phyloP scores from a whole-genome alignment of 2,888 invertebrate species.

The Isotomurus palustris region DNA sequence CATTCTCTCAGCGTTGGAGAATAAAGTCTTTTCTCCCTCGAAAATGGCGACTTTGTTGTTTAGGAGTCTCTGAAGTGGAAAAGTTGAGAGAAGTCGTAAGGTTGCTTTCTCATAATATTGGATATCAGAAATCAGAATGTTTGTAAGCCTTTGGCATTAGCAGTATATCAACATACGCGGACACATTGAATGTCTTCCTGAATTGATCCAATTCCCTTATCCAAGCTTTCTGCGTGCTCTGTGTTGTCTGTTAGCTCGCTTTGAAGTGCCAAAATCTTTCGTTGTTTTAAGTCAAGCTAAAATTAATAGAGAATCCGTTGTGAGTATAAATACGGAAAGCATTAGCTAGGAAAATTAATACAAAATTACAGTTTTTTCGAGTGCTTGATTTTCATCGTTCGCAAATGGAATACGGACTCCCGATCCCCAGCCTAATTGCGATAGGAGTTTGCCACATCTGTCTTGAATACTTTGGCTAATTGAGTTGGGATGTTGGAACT shows the following conservation, averaged over 20 bases:
- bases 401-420: slow-evolving; percentile 27
- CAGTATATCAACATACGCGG: too few species aligned
- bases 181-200: slow-evolving; percentile 24
- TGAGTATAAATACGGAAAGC: neutral
- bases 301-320: neutral
- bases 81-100: too few species aligned
- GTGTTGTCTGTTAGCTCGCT: slow-evolving; percentile 21
- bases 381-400: slow-evolving; percentile 19
- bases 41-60: slow-evolving; percentile 12
- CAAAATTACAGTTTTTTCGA: slow-evolving; percentile 23
- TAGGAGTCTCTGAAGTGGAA: slow-evolving; percentile 20
- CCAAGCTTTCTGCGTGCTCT: slow-evolving; percentile 17
- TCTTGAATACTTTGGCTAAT: too few species aligned
- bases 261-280: slow-evolving; percentile 17
- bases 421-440: slow-evolving; percentile 21
- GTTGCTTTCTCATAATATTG: too few species aligned
- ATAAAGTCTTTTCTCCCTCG: slow-evolving; percentile 18
- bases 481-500: too few species aligned
- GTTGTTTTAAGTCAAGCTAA: slow-evolving; percentile 21
- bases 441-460: slow-evolving; percentile 1
- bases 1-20: slow-evolving; percentile 19
- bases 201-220: slow-evolving; percentile 12
- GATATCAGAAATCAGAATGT: too few species aligned
- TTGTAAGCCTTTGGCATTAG: too few species aligned
- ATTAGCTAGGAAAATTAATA: neutral